These are phyloP conservation scores for Aphelocoma californica DNA, from an alignment of 2,797 vertebrate species.

Conservation along the genomic window DNA sequence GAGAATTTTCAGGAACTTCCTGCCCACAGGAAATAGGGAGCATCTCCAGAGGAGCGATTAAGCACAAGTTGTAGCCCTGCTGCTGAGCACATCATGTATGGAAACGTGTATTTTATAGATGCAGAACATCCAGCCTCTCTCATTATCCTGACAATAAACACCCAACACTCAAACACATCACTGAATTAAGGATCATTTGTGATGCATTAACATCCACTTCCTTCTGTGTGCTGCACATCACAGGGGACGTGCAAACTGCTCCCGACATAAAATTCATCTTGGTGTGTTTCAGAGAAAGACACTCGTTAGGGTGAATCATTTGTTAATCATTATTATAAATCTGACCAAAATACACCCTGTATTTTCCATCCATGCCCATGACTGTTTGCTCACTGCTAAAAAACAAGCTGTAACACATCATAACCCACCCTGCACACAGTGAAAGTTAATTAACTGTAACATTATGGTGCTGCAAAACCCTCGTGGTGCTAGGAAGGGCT, in stretches of 20 bases:
- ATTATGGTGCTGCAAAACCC: not conserved
- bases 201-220: conserved; percentile 51
- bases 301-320: conserved; percentile 35
- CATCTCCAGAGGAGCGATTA: not conserved
- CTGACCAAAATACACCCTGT: not conserved
- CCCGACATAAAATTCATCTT: not conserved
- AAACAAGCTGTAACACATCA: not conserved
- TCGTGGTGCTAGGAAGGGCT: not conserved
- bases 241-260: not conserved
- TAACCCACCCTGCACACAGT: not conserved
- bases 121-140: not conserved
- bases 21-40: not conserved
- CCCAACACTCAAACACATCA: conserved; percentile 34
- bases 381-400: conserved; percentile 26
- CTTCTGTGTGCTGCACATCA: not conserved
- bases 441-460: not conserved
- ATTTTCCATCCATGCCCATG: conserved; percentile 2
- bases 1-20: not conserved
- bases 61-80: not conserved
- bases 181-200: conserved; percentile 32
- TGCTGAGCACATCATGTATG: not conserved
- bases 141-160: conserved; percentile 48
- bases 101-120: not conserved
- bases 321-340: conserved; percentile 53
- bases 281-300: not conserved